Evolutionary conservation across 2,888 invertebrate species (phyloP), one percentile per base, ranked within the genome.

Genomic region (Oxytorus armatus): DNA sequence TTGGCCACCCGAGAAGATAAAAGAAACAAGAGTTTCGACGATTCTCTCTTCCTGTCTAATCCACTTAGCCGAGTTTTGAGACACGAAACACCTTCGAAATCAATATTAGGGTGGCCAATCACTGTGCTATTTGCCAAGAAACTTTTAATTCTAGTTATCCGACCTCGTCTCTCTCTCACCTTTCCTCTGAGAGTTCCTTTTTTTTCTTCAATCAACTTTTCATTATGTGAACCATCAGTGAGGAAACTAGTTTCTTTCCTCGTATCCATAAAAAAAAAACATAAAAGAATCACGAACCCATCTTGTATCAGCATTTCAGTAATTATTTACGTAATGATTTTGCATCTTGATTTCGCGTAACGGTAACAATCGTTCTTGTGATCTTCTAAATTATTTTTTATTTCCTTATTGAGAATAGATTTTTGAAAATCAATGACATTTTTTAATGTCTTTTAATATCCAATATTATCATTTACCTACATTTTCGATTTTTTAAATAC

Each of bases 201-300:
- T 10, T 39, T 18, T 18, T 59, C 8, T 21, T 11, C 16, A 21
- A 2, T 23, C 57, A 61, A 49, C 70, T 61, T 72, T 68, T 59
- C 42, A 18, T 57, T 53, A 51, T 44, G 42, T 42, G 42, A 29
- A 16, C 73, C 73, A 51, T 66, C 36, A 39, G 16, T 23, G 66
- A 66, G 42, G 66, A 73, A 78, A 78, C 73, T 73, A 66, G 73
- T 73, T 73, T 73, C 63, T 51, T 23, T 39, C 42, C 42, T 33
- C 61, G 53, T 29, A 11, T 16, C 25, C 21, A 61, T 49, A 66
- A 29, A 29, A 21, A 36, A 18, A 10, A 72, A 49, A 36, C 33
- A 68, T 18, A 21, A 36, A 18, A 10, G 61, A 49, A 36, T 33
- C 57, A 59, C 53, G 61, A 61, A 63, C 61, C 69, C 76, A 63